Evolutionary conservation across 2,888 invertebrate species (phyloP), one percentile per base, ranked within the genome.

Genomic region (Buathra laborator): DNA sequence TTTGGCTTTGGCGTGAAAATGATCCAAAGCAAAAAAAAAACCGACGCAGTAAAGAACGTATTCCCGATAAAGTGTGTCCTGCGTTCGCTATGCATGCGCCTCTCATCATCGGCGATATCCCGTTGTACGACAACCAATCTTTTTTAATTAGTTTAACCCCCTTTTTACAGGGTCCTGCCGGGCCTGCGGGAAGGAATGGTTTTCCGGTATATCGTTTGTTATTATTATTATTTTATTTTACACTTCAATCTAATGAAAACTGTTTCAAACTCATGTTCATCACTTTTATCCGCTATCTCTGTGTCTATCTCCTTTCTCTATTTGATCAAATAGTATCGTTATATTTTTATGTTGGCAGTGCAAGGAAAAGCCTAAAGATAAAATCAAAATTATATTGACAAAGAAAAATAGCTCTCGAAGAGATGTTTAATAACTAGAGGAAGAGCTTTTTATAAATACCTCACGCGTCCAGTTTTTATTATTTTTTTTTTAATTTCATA

Each of bases 141-240:
- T 92, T 91, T 91, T 92, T 93, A 93, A 93, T 92, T 91, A 92
- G 91, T 88, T 84, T 91, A 92, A 94, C 93, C 86, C 85, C 81
- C 93, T 94, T 94, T 94, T 94, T 93, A 90, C 96, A 97, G 97
- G 97, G 97, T 94, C 94, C 96, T 92, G 95, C 96, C 94, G 97
- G 97, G 94, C 96, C 97, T 92, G 96, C 97, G 91, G 97, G 97
- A 94, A 97, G 97, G 95, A 97, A 97, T 94, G 98, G 97, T 95
- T 97, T 97, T 96, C 98, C 98, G 96, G 98, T 98, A 96, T 95
- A 95, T 95, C 94, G 94, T 94, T 94, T 94, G 94, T 94, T 94
- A 83, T 95, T 94, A 94, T 94, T 94, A 94, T 94, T 94, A 92
- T 94, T 94, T 94, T 93, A 93, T 93, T 93, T 92, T 92, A 87